Base-by-base conservation (phyloP, 2,797 vertebrate species). In the Apodemus agrarius region DNA sequence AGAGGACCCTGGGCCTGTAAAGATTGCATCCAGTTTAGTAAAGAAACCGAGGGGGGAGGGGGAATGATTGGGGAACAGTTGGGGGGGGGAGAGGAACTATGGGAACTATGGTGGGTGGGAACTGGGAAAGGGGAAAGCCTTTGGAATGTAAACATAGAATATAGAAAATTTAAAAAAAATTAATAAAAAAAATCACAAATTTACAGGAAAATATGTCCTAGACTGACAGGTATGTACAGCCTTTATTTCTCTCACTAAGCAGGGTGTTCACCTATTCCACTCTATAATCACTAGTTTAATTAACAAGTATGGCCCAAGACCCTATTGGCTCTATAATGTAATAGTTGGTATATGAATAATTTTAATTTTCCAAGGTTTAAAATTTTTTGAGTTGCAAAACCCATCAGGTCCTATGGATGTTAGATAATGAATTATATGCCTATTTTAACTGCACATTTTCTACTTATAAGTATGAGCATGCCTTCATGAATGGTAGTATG, bases 361-460 rank as follows among this genome's bases (percentile, higher is more conserved):
- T 52, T 96, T 93, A 6, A 1, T 26, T 93, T 79, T 52, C 34
- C n/a, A 49, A 80, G 31, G 1, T 91, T 96, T 92, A 89, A 79
- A 83, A 3, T 12, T 67, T 29, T 78, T 17, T 92, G 34, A 74
- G 21, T 95, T 91, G 90, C 52, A 63, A 88, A 88, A 94, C 4
- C 46, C 19, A 1, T 76, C 26, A 81, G 16, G 3, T 2, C 21
- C 10, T 26, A 54, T 7, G 3, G 8, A 78, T 84, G 21, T 57
- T 52, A 9, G 8, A 54, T 67, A 91, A 65, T 54, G 12, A 54
- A 89, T 40, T 52, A 12, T 21, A 52, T 6, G 49, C 10, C 26
- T 82, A 34, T 82, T 75, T 88, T 74, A 92, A 88, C 26, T 84
- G 31, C 4, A n/a, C 34, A 49, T 88, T 89, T 49, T 92, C 46